A percentile compares a stretch with the other conserved stretches of the same genome.
phyloP scores from a whole-genome alignment of 2,797 vertebrate species.

The Alauda arvensis region DNA sequence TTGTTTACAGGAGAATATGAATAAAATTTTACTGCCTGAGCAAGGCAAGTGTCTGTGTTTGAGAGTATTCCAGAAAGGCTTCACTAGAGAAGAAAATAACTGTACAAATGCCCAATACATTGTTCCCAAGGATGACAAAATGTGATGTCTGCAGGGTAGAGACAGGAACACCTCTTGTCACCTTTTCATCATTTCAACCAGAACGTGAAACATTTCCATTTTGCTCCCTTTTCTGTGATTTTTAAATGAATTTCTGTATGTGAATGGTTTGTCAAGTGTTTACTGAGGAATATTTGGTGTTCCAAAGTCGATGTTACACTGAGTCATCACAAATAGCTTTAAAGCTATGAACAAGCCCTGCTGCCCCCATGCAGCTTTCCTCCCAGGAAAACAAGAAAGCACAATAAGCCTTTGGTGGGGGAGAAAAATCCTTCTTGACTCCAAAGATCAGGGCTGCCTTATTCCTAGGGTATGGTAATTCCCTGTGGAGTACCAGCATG shows the following conservation, averaged over 20 bases:
- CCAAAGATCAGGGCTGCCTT: not conserved
- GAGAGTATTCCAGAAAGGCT: constrained; percentile 14
- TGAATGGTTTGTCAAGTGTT: not conserved
- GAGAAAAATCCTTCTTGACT: not conserved
- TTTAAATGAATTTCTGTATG: not conserved
- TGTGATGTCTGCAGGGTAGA: not conserved
- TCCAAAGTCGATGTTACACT: not conserved
- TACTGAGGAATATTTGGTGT: not conserved
- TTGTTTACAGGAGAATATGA: constrained; percentile 64
- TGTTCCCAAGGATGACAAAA: not conserved
- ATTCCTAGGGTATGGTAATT: fast-evolving
- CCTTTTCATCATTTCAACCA: not conserved
- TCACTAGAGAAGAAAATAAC: not conserved
- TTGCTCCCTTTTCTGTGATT: not conserved
- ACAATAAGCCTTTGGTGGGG: not conserved
- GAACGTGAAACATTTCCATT: not conserved
- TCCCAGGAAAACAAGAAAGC: not conserved
- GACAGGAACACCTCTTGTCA: not conserved
- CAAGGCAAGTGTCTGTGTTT: not conserved
- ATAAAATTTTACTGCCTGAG: constrained; percentile 33
- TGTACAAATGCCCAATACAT: fast-evolving
- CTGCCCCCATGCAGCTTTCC: not conserved
- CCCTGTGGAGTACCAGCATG: fast-evolving
- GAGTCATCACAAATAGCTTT: not conserved
- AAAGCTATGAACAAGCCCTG: not conserved